phyloP scores from a whole-genome alignment of 53 echinoderm and acorn worm species.

The Crossaster papposus region DNA sequence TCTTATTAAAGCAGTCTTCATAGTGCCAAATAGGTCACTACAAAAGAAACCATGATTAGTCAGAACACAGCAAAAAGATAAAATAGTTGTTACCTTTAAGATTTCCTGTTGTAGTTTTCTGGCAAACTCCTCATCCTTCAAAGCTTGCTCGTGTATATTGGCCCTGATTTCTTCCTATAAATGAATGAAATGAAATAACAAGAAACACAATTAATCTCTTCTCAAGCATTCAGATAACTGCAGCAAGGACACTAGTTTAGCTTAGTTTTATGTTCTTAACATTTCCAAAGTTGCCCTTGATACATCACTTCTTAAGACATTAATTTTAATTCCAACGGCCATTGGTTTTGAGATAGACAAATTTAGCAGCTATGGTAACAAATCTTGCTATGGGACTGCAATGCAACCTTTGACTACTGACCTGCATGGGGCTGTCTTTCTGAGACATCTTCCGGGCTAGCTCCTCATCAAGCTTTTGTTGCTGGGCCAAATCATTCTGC shows the following conservation, averaged over 20 bases:
- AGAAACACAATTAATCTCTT: too few species aligned
- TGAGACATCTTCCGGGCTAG: constrained; percentile 79
- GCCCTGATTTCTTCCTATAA: constrained; percentile 33
- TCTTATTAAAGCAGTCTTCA: too few species aligned
- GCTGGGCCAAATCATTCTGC: constrained; percentile 60
- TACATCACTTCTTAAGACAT: not conserved
- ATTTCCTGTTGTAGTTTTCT: constrained; percentile 73
- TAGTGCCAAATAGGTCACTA: too few species aligned
- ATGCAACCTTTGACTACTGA: not conserved
- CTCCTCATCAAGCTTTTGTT: constrained; percentile 78
- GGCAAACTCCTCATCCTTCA: constrained; percentile 80
- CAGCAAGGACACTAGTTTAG: too few species aligned
- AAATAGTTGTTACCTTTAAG: not conserved
- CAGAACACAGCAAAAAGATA: not conserved
- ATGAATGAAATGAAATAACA: not conserved
- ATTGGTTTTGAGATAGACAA: too few species aligned
- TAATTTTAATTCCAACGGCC: not conserved
- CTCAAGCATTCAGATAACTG: too few species aligned
- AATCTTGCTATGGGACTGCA: not conserved
- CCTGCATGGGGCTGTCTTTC: constrained; percentile 33
- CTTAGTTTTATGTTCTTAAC: not conserved
- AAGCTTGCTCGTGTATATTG: constrained; percentile 60
- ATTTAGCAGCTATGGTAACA: not conserved
- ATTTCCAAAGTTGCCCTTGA: not conserved
- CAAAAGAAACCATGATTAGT: not conserved